Conservation (phyloP, 1,140 invertebrate species). For the Cotesia vestalis region DNA sequence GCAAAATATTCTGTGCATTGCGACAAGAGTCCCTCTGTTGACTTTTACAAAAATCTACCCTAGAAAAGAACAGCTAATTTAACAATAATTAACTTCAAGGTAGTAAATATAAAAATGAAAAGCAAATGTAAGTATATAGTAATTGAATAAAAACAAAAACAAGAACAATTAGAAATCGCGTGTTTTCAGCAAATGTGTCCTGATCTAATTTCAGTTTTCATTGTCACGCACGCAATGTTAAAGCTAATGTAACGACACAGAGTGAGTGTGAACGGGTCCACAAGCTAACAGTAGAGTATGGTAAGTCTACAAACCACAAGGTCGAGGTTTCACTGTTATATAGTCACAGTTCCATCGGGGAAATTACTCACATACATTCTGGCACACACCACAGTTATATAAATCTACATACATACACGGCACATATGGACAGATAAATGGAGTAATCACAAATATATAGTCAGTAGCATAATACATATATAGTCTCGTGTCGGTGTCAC, state of each 20-base stretch:
- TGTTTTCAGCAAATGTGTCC: background rate
- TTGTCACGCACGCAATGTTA: conserved; percentile 16
- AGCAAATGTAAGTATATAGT: background rate
- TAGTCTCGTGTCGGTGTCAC: no score
- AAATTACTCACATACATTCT: background rate
- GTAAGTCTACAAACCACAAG: conserved; percentile 5
- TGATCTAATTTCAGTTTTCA: conserved; percentile 16
- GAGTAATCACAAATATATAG: no score
- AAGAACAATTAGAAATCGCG: background rate
- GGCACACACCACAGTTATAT: background rate
- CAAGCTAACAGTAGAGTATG: conserved; percentile 7
- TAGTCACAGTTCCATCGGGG: background rate
- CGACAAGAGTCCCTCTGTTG: no score
- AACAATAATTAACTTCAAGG: background rate
- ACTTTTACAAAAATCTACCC: no score
- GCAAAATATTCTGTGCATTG: no score
- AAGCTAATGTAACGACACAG: no score
- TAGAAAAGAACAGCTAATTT: no score
- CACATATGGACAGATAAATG: no score
- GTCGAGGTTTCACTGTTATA: conserved; percentile 5
- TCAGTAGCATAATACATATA: no score
- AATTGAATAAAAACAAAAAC: background rate
- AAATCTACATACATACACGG: background rate
- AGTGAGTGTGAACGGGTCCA: no score
- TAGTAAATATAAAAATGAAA: background rate